phyloP scores from a whole-genome alignment of 2,113 vertebrate species.

The Columbina picui region DNA sequence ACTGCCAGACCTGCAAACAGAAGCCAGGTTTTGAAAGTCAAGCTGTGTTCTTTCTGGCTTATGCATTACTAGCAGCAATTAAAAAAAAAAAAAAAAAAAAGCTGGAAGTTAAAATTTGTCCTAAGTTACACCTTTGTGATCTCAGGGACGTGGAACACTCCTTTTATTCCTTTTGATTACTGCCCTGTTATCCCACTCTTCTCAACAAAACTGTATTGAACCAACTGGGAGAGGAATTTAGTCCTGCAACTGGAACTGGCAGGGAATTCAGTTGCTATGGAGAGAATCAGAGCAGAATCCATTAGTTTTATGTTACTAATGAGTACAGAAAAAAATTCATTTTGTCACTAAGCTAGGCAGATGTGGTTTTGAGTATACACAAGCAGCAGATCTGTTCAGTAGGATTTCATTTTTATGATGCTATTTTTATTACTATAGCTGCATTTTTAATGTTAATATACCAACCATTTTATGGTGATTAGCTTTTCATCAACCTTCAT shows the following conservation, averaged over 20 bases:
- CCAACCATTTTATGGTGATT: not conserved
- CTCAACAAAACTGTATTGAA: not conserved
- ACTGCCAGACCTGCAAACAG: conserved; percentile 46
- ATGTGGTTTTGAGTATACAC: not conserved
- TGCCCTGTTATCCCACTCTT: not conserved
- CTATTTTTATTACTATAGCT: not conserved
- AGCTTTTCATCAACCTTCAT: not conserved
- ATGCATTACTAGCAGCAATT: conserved; percentile 37
- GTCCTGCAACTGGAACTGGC: conserved; percentile 9
- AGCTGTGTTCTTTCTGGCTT: conserved; percentile 55
- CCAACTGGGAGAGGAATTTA: not conserved
- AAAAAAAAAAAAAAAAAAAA: not conserved
- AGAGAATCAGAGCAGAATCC: conserved; percentile 49
- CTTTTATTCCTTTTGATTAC: conserved; percentile 1
- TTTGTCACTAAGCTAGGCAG: conserved; percentile 41
- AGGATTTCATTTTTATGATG: not conserved
- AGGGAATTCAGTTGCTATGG: conserved; percentile 57
- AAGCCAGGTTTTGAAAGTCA: conserved; percentile 61
- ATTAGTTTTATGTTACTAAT: conserved; percentile 55
- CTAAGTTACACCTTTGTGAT: conserved; percentile 8
- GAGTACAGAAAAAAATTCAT: not conserved
- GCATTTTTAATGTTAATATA: not conserved
- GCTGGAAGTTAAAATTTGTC: conserved; percentile 10
- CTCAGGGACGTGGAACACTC: not conserved
- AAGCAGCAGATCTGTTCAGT: not conserved